A percentile compares a stretch with the other conserved stretches of the same genome.
These are phyloP conservation scores for Sesamia inferens DNA, from an alignment of 2,888 invertebrate species.

Conservation along the genomic window DNA sequence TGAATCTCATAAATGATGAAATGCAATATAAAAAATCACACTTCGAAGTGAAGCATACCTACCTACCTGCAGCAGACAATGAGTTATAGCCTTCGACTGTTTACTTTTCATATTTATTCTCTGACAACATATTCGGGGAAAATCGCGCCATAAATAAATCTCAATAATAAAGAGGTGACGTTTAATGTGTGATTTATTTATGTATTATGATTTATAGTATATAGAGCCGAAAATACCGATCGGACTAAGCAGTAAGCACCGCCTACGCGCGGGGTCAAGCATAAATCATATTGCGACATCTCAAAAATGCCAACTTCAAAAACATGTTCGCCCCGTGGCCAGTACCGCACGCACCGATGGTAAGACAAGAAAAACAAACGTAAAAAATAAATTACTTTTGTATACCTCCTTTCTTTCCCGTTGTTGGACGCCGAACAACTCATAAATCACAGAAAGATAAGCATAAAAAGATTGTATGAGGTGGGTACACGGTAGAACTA, in stretches of 20 bases:
- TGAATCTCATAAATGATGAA: slow-evolving; percentile 5
- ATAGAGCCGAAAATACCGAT: slow-evolving; percentile 87
- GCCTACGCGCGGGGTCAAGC: slow-evolving; percentile 84
- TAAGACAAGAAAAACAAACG: slow-evolving; percentile 89
- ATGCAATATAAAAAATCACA: slow-evolving; percentile 25
- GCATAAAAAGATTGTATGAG: slow-evolving; percentile 90
- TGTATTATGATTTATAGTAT: slow-evolving; percentile 82
- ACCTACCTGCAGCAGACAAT: slow-evolving; percentile 54
- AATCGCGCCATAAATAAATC: slow-evolving; percentile 75
- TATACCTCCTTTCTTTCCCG: slow-evolving; percentile 89
- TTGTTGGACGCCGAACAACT: slow-evolving; percentile 88
- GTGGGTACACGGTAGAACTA: slow-evolving; percentile 88
- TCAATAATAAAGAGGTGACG: slow-evolving; percentile 80
- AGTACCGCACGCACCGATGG: slow-evolving; percentile 87
- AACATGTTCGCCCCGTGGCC: slow-evolving; percentile 87
- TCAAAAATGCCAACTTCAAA: slow-evolving; percentile 90
- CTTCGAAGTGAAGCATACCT: slow-evolving; percentile 29
- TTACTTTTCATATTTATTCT: slow-evolving; percentile 57
- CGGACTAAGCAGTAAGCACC: slow-evolving; percentile 85
- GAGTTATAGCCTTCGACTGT: slow-evolving; percentile 55
- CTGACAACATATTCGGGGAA: slow-evolving; percentile 69
- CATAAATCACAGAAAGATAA: slow-evolving; percentile 90
- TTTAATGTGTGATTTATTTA: slow-evolving; percentile 79
- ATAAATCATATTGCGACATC: slow-evolving; percentile 89
- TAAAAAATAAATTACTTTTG: slow-evolving; percentile 90